Base-by-base conservation (phyloP, 92 coral and sea anemone genomes). In the Epizoanthus rinbou region DNA sequence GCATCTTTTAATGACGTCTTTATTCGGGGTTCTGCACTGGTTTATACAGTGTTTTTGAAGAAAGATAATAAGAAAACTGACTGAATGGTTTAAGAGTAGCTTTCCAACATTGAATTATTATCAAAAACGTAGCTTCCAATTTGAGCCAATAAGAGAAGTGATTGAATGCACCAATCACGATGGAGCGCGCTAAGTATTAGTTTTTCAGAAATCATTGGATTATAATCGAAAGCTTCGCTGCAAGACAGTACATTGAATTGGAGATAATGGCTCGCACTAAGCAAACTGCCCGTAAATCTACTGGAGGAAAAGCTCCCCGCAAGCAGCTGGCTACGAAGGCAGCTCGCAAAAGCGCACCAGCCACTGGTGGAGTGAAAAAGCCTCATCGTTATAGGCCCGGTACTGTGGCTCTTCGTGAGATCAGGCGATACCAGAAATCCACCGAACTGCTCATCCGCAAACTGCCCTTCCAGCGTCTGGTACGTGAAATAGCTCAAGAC, bases 311-410 rank as follows among this genome's bases (percentile, higher is more conserved):
- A 78, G 98, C 98, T 89, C 98, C 98, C 88, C 95, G 98, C 9
- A 95, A 95, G 85, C 97, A 94, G 67, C 88, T 95, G 80, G 98
- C 98, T 88, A 95, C 98, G 35, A 95, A 95, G 85, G 98, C 98
- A 74, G 98, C 98, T 87, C 98, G 98, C 73, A 95, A 95, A 88
- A 95, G 98, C 85, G 98, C 98, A 25, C 97, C 98, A 25, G 98
- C 98, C 64, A 93, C 98, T 53, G 98, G 98, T 76, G 98, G 97
- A 85, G 98, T 95, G 64, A 95, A 95, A 92, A 95, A 95, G 89
- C 98, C 98, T 85, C 97, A 95, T 89, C 97, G 98, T 85, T 95
- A 95, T 95, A 95, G 98, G 92, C 98, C 98, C 69, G 98, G 98
- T 83, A 95, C 98, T 76, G 98, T 95, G 84, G 98, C 98, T 86